phyloP scores from a whole-genome alignment of 1,140 invertebrate genomes.

The Drosophila pseudoananassae region DNA sequence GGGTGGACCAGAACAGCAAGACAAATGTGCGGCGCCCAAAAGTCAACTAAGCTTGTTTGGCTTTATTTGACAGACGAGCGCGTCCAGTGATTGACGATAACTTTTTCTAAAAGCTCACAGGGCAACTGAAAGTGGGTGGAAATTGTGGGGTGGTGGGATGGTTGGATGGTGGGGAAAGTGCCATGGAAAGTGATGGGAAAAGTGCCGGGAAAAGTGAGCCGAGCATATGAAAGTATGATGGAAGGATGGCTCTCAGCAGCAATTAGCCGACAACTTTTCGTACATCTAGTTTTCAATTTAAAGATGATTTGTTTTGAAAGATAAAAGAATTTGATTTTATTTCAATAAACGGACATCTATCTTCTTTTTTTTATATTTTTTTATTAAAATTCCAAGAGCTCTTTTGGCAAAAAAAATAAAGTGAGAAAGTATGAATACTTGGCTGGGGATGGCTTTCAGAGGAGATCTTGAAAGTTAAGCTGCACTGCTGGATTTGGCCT shows the following conservation, averaged over 20 bases:
- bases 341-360: too few relatives aligned
- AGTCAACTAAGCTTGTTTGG: slow-evolving; percentile 73
- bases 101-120: slow-evolving; percentile 40
- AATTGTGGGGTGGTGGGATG: neutral
- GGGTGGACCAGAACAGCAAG: slow-evolving; percentile 32
- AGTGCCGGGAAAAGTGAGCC: neutral
- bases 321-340: neutral
- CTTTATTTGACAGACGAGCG: slow-evolving; percentile 71
- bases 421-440: neutral
- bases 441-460: too few relatives aligned
- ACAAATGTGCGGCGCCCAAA: slow-evolving; percentile 68
- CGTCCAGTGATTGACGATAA: slow-evolving; percentile 64
- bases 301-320: too few relatives aligned
- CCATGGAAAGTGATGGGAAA: neutral
- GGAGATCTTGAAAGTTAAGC: slow-evolving; percentile 4
- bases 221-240: neutral
- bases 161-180: neutral
- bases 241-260: slow-evolving; percentile 4
- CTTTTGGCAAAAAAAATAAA: neutral
- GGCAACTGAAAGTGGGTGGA: neutral
- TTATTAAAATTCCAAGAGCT: too few relatives aligned
- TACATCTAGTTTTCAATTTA: slow-evolving; percentile 1
- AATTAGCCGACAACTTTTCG: slow-evolving; percentile 39
- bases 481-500: slow-evolving; percentile 14
- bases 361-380: too few relatives aligned